Conservation (phyloP, 1,140 invertebrate species). For the Holcopasites calliopsidis region DNA sequence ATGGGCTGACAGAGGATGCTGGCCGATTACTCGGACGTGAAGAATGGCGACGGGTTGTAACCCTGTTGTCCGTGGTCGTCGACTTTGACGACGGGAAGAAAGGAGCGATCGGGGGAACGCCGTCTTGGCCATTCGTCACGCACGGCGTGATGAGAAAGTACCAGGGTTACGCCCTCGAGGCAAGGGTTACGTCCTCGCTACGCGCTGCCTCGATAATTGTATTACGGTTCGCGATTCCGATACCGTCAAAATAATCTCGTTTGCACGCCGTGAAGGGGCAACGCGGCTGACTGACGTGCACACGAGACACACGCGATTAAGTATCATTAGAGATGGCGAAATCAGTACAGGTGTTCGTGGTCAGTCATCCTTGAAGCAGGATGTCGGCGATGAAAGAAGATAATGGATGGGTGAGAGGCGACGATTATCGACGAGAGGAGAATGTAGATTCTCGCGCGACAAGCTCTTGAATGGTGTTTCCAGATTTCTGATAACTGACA, state of each 20-base stretch:
- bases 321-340: slow-evolving; percentile 11
- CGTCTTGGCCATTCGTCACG: slow-evolving; percentile 73
- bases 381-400: not conserved
- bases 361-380: not conserved
- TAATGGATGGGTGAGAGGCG: not conserved
- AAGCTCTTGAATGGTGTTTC: no score
- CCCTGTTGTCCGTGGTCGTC: not conserved
- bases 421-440: not conserved
- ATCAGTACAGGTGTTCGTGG: slow-evolving; percentile 14
- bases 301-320: slow-evolving; percentile 13
- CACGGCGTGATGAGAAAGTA: slow-evolving; percentile 73
- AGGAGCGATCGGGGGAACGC: slow-evolving; percentile 37
- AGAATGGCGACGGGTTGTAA: slow-evolving; percentile 14
- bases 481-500: no score
- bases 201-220: slow-evolving; percentile 25
- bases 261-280: slow-evolving; percentile 1
- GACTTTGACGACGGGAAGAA: not conserved
- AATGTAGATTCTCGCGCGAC: no score
- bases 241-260: not conserved
- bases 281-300: no score
- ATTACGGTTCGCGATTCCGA: slow-evolving; percentile 19
- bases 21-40: slow-evolving; percentile 6
- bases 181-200: not conserved
- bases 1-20: not conserved
- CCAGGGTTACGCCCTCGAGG: slow-evolving; percentile 31